Base-by-base conservation (phyloP, 2,888 invertebrate species). In the Aproaerema taeniolella region DNA sequence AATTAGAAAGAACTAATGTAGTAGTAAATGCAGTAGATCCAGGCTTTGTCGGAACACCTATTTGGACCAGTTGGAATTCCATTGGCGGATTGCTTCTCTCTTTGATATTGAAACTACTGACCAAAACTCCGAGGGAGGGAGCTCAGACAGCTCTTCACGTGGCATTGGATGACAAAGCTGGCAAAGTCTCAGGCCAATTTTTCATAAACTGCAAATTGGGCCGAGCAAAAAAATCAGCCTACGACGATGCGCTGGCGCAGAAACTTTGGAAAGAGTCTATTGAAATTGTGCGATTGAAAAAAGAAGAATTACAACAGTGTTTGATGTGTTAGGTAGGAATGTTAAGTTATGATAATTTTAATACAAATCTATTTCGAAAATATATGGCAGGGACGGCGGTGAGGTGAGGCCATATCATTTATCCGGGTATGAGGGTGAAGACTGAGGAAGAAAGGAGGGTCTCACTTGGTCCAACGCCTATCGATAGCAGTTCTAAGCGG, bases 11-110 rank as follows among this genome's bases (percentile, higher is more conserved):
- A 1, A 88, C 90, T 1, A 90, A 89, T 3, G 90, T 94, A 0
- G 92, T 92, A 0, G 92, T 89, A 0, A 94, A 94, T 61, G 92
- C 91, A 51, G 76, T 95, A 31, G 94, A 95, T 77, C 95, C 95
- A 0, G 95, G 95, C 12, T 86, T 91, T 72, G 91, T 93, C 30
- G 89, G 90, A 58, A 91, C 91, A 1, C 5, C 8, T 6, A 95
- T 95, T 35, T 95, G 93, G 88, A 87, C 57, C 4, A 61, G 53
- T 42, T 26, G 49, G 0, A 67, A 70, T 88, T 50, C 85, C 87
- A 17, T 87, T 64, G 85, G 88, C 40, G 76, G 67, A 39, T 8
- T 25, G 10, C 7, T 34, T 14, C 11, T 15, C 2, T 28, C n/a
- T 5, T 38, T 0, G 14, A 17, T 1, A 10, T 16, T 2, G 13